A percentile compares a stretch with the other conserved stretches of the same genome.
Conservation (phyloP, 2,113 vertebrate species). For the Pelodiscus sinensis region DNA sequence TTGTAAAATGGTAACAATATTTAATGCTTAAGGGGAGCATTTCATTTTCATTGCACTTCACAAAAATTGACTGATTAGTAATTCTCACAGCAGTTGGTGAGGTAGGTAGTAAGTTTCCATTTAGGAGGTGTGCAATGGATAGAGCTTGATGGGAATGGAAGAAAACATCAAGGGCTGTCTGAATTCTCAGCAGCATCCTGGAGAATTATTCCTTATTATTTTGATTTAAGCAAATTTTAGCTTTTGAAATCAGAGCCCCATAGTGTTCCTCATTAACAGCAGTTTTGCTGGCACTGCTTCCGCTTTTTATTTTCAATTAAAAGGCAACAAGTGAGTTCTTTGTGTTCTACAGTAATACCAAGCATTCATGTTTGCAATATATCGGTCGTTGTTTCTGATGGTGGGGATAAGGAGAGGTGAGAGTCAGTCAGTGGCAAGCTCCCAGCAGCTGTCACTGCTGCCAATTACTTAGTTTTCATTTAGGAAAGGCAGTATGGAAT, state of each 20-base stretch:
- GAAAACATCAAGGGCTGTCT: constrained; percentile 52
- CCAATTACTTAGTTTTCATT: constrained; percentile 71
- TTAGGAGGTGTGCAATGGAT: constrained; percentile 11
- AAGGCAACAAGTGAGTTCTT: constrained; percentile 52
- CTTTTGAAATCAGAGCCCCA: constrained; percentile 58
- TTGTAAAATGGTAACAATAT: constrained; percentile 48
- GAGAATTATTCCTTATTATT: constrained; percentile 66
- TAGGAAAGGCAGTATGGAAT: constrained; percentile 72
- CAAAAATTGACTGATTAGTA: constrained; percentile 63
- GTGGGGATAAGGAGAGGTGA: constrained; percentile 18
- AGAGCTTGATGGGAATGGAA: constrained; percentile 30
- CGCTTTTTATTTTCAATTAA: constrained; percentile 63
- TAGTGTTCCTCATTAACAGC: constrained; percentile 56
- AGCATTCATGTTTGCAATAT: constrained; percentile 43
- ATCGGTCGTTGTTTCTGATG: constrained; percentile 50
- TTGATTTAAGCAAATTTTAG: constrained; percentile 62
- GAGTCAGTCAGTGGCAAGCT: constrained; percentile 39
- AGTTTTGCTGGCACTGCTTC: constrained; percentile 53
- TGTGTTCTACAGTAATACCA: constrained; percentile 5
- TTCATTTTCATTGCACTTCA: constrained; percentile 56
- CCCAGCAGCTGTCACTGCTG: constrained; percentile 68
- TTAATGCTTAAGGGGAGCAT: constrained; percentile 43
- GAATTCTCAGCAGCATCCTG: constrained; percentile 56
- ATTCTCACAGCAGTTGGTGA: constrained; percentile 53
- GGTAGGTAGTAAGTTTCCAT: constrained; percentile 50